These are phyloP conservation scores for Orius insidiosus DNA, from an alignment of 1,140 invertebrate species.

Conservation along the genomic window DNA sequence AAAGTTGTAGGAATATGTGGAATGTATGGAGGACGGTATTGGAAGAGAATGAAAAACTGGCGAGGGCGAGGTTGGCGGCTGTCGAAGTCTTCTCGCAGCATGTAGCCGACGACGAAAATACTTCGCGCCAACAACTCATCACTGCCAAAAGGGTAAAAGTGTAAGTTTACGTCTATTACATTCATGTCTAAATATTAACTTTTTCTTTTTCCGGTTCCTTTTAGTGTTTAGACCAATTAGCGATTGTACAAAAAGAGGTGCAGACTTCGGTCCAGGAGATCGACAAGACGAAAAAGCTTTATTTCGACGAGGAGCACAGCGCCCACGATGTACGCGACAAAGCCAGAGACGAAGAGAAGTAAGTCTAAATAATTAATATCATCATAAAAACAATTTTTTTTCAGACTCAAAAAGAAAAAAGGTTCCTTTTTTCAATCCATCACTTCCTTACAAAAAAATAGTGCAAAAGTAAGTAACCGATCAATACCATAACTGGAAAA, in stretches of 20 bases:
- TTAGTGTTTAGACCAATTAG: slow-evolving; percentile 69
- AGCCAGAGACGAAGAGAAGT: slow-evolving; percentile 91
- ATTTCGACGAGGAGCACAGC: slow-evolving; percentile 88
- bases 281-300: slow-evolving; percentile 85
- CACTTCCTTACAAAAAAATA: slow-evolving; percentile 87
- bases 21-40: slow-evolving; percentile 86
- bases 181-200: slow-evolving; percentile 2
- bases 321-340: slow-evolving; percentile 89
- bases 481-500: not conserved
- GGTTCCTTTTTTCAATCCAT: slow-evolving; percentile 92
- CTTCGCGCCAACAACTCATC: slow-evolving; percentile 61
- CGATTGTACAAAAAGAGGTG: slow-evolving; percentile 76
- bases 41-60: slow-evolving; percentile 88
- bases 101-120: slow-evolving; percentile 81
- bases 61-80: slow-evolving; percentile 72
- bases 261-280: slow-evolving; percentile 74
- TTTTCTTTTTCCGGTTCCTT: slow-evolving; percentile 19
- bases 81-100: slow-evolving; percentile 87
- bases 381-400: slow-evolving; percentile 22
- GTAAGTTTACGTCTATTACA: slow-evolving; percentile 4
- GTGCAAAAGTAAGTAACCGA: slow-evolving; percentile 60
- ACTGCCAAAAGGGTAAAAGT: slow-evolving; percentile 64
- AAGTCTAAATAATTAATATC: slow-evolving; percentile 24
- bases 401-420: slow-evolving; percentile 85
- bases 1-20: slow-evolving; percentile 71